Base-by-base conservation (phyloP, 2,113 vertebrate genomes). In the Maccullochella peelii region DNA sequence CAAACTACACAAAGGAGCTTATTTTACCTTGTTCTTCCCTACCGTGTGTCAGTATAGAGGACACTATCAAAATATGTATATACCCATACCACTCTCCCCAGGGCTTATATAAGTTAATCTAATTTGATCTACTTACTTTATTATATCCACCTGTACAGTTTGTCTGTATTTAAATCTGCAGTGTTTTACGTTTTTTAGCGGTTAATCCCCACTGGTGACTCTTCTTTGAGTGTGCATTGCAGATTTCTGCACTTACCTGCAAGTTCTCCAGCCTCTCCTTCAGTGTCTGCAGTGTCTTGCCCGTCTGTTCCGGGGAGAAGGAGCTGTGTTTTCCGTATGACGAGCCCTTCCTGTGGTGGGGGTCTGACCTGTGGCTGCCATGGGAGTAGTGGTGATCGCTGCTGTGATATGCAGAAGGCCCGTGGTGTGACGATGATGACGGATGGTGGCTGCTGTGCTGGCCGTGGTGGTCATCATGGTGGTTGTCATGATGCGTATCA, bases 241-340 rank as follows among this genome's bases (percentile, higher is more conserved):
- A 33, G 25, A 30, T 59, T 5, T 25, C 3, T 23, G 30, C 8
- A 27, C 89, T 84, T 86, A 97, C 96, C 95, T 97, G 96, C 50
- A 97, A 63, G 86, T 91, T 95, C 76, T 96, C 96, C 72, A 96
- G 92, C 68, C 96, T 86, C 80, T 97, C 96, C 88, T 96, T 97
- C 62, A 97, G 88, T 0, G 96, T 94, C 88, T 96, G 95, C 82
- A 97, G 86, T 11, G 94, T 96, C 79, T 95, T 95, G 2, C 95
- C 94, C 1, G 96, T 94, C 82, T 96, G 96, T 25, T 96, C 94
- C 0, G 95, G 90, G 1, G 94, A 93, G 73, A 95, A 94, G 84
- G 93, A 88, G 58, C 21, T 79, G 47, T 93, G 93, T 66, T 93
- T 95, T 27, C 81, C 77, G 18, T 92, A 49, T 0, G 93, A 89